Evolutionary conservation across 2,797 vertebrate species (phyloP).

Genomic region (Myotis pilosus): DNA sequence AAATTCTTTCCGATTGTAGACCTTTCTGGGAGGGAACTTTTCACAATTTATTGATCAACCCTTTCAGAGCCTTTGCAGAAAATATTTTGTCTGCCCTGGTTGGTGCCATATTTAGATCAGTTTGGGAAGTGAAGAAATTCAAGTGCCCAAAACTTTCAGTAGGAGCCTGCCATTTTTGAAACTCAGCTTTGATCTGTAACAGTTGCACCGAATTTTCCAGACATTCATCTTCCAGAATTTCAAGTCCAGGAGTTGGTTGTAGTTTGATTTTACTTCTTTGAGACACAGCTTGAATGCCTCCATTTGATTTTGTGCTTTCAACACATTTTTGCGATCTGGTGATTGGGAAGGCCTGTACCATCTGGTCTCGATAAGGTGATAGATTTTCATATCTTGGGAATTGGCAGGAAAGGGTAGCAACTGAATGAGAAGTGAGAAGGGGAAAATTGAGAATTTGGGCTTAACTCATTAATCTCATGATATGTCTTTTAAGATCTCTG

Average conservation of each 20-base stretch:
- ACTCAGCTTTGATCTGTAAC: conserved; percentile 23
- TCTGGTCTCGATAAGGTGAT: conserved; percentile 70
- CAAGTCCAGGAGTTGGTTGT: conserved; percentile 37
- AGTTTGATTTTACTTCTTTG: conserved; percentile 43
- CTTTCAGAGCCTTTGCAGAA: neutral
- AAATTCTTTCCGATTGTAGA: conserved; percentile 15
- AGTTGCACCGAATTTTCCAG: conserved; percentile 24
- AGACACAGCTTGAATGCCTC: conserved; percentile 44
- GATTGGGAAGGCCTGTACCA: conserved; percentile 60
- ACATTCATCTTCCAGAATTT: conserved; percentile 53
- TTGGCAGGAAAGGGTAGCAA: conserved; percentile 56
- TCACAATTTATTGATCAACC: neutral
- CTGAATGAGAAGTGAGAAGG: conserved; percentile 14
- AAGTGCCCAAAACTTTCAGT: conserved; percentile 42
- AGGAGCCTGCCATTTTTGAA: neutral
- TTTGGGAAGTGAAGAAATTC: conserved; percentile 47
- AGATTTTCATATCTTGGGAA: conserved; percentile 65
- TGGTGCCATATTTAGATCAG: conserved; percentile 38
- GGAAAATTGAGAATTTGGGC: neutral
- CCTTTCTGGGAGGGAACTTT: neutral
- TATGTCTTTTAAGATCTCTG: neutral
- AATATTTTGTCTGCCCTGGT: conserved; percentile 23
- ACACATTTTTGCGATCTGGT: conserved; percentile 42
- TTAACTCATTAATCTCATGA: conserved; percentile 14
- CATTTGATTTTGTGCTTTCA: conserved; percentile 62